Conservation (phyloP, 2,797 vertebrate genomes). For the Danionella dracula region DNA sequence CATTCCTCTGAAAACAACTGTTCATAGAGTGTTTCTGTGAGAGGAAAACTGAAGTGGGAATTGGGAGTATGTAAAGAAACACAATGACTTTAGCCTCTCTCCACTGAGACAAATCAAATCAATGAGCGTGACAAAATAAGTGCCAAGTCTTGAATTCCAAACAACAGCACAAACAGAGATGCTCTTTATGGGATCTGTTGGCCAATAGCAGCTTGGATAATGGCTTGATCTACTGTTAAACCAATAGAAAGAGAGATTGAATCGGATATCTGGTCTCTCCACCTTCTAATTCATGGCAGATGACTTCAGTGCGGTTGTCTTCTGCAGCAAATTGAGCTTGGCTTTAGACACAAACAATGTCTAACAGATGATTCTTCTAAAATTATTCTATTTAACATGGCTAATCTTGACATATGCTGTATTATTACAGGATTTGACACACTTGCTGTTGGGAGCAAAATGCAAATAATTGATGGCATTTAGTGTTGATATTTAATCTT, state of each 20-base stretch:
- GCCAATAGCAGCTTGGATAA: slow-evolving; percentile 1
- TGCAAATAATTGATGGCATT: no score
- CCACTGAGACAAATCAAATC: slow-evolving; percentile 11
- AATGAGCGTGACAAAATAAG: slow-evolving; percentile 18
- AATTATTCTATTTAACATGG: no score
- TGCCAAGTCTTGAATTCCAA: slow-evolving; percentile 12
- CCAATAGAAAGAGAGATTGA: slow-evolving; percentile 4
- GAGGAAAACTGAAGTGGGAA: slow-evolving; percentile 3
- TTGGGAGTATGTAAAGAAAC: background rate
- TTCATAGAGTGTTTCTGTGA: background rate
- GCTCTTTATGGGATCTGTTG: slow-evolving; percentile 17
- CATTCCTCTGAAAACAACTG: background rate
- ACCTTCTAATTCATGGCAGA: slow-evolving; percentile 56
- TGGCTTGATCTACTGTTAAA: background rate
- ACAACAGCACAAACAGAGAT: background rate
- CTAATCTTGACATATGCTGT: no score
- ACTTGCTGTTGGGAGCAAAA: no score
- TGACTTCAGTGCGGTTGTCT: slow-evolving; percentile 49
- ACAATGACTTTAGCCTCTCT: slow-evolving; percentile 9
- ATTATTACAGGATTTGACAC: no score
- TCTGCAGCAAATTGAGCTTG: background rate
- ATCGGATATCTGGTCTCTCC: background rate
- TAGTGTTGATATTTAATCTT: no score
- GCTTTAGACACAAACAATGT: slow-evolving; percentile 32
- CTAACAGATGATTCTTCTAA: no score